Conservation (phyloP, 2,113 vertebrate genomes). For the Ciconia boyciana region DNA sequence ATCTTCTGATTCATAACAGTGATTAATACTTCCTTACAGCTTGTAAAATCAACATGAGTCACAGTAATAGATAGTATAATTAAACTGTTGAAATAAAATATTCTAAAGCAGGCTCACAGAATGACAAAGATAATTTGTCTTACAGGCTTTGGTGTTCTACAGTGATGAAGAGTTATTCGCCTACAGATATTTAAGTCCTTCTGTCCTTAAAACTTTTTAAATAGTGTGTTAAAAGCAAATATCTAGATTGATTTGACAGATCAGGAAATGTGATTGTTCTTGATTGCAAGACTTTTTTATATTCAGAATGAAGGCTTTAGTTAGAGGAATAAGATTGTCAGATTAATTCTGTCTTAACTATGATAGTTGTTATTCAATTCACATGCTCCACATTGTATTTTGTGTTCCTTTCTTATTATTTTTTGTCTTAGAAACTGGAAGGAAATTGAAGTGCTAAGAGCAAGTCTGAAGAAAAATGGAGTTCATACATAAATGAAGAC, state of each 20-base stretch:
- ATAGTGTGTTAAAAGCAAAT: background rate
- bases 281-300: background rate
- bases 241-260: background rate
- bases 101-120: background rate
- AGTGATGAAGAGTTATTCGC: background rate
- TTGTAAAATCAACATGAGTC: background rate
- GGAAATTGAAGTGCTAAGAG: background rate
- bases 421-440: conserved; percentile 31
- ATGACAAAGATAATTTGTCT: background rate
- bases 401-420: background rate
- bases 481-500: background rate
- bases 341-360: background rate
- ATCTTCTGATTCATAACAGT: background rate
- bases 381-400: background rate
- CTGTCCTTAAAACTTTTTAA: background rate
- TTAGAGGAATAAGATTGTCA: background rate
- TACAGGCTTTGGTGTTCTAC: background rate
- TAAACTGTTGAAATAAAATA: background rate
- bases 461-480: background rate
- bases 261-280: background rate
- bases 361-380: background rate
- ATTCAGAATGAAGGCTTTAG: background rate
- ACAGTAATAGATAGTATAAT: background rate
- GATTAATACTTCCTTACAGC: background rate
- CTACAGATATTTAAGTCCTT: background rate